Evolutionary conservation across 2,113 vertebrate species (phyloP), one percentile per base, ranked within the genome.

Genomic region (Hippolais icterina): DNA sequence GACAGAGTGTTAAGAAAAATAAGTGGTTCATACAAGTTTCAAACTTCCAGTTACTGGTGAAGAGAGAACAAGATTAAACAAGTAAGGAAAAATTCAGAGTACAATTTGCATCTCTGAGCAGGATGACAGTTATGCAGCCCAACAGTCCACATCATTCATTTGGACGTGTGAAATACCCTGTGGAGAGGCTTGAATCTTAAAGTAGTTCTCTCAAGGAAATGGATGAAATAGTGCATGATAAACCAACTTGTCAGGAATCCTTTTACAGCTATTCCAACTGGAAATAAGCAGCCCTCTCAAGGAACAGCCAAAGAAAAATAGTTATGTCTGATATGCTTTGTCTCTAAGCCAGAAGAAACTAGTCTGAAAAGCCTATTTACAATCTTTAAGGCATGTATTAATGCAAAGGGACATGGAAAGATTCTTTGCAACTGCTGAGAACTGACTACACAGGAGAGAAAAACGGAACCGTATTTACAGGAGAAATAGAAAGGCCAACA

Each of bases 221-320:
- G 47, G 79, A 93, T 77, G 71, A 94, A 96, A 72, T 28, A 93
- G 35, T 15, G 50, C 75, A 93, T 83, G 75, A 93, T 93, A 94
- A 96, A 87, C 63, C 42, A 52, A 74, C 87, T 93, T 93, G 71
- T 86, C 93, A 96, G 54, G 63, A 94, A 90, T 52, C 71, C 85
- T 86, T 70, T 83, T 72, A 69, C 69, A 95, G 74, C 41, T 89
- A 78, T 50, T 94, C 50, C 66, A 88, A 83, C 71, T 80, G 75
- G 78, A 96, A 96, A 85, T 86, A 93, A 94, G 89, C 33, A 70
- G 79, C 9, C 52, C 66, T 94, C 64, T 63, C 79, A 94, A 91
- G 54, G 27, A 91, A 77, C 5, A 35, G 82, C 12, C 3, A 22
- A 92, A 83, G 57, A 93, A 89, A 94, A 94, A 89, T 47, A 91